A percentile compares a stretch with the other conserved stretches of the same genome.
Evolutionary conservation across 2,888 invertebrate genomes (phyloP).

Genomic region (Mayetiola destructor): DNA sequence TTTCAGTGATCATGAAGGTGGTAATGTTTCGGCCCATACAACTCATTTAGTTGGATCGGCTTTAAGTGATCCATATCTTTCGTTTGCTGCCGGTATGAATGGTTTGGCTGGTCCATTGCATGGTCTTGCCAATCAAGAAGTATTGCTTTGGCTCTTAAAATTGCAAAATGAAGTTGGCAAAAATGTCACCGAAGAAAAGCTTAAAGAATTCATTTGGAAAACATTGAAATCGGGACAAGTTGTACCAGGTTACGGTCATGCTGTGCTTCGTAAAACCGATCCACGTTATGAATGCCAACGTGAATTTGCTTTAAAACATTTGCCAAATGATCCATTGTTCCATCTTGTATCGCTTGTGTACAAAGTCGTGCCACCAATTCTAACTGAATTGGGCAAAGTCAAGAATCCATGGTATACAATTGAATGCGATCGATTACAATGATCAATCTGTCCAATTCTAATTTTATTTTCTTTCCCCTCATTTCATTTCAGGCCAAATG

Average conservation of each 20-base stretch:
- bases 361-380: slow-evolving; percentile 69
- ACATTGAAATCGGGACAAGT: slow-evolving; percentile 79
- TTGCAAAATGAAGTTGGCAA: slow-evolving; percentile 73
- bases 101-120: slow-evolving; percentile 81
- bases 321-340: slow-evolving; percentile 69
- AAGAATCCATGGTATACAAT: slow-evolving; percentile 91
- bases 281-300: slow-evolving; percentile 67
- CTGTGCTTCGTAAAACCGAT: slow-evolving; percentile 78
- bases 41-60: slow-evolving; percentile 77
- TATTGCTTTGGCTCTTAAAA: slow-evolving; percentile 86
- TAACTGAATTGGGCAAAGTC: slow-evolving; percentile 70
- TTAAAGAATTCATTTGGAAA: slow-evolving; percentile 96
- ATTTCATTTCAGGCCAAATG: no score
- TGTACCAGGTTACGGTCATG: slow-evolving; percentile 81
- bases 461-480: no score
- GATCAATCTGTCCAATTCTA: no score
- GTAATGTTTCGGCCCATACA: slow-evolving; percentile 83
- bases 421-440: no score
- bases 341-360: slow-evolving; percentile 65
- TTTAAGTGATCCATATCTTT: slow-evolving; percentile 71
- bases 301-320: slow-evolving; percentile 71
- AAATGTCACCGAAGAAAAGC: slow-evolving; percentile 72
- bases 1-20: slow-evolving; percentile 65
- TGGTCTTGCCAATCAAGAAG: slow-evolving; percentile 83
- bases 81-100: slow-evolving; percentile 73